Conservation (phyloP, 2,797 vertebrate species). For the Carcharodon carcharias region DNA sequence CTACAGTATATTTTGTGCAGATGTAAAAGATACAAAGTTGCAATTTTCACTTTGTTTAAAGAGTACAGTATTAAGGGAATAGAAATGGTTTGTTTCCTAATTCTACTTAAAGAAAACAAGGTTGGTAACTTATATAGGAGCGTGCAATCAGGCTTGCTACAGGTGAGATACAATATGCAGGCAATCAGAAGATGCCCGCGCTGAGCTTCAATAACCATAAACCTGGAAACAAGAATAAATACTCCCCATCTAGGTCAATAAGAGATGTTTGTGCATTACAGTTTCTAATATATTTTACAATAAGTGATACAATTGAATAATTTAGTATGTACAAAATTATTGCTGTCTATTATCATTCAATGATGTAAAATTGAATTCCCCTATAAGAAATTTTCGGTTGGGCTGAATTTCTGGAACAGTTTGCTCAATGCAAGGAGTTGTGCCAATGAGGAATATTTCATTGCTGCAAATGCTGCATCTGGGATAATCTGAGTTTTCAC, state of each 20-base stretch:
- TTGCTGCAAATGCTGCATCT: neutral
- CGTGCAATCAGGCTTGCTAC: neutral
- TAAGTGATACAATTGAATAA: neutral
- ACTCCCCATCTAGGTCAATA: neutral
- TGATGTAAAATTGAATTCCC: neutral
- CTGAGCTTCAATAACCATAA: neutral
- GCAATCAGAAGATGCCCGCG: neutral
- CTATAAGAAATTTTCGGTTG: neutral
- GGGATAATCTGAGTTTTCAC: neutral
- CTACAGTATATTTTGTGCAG: neutral
- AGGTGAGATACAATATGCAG: neutral
- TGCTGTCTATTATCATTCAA: neutral
- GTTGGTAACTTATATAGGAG: neutral
- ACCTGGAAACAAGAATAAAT: neutral
- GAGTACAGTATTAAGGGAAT: neutral
- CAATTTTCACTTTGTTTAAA: neutral
- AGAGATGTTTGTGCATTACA: neutral
- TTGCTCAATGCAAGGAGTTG: neutral
- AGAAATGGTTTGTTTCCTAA: neutral
- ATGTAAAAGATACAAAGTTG: neutral
- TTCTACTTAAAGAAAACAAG: neutral
- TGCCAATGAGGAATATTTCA: neutral
- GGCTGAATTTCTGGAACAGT: neutral
- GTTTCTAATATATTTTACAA: neutral
- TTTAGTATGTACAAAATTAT: neutral